Conservation (phyloP, 2,113 vertebrate species). For the Coryphaenoides rupestris region DNA sequence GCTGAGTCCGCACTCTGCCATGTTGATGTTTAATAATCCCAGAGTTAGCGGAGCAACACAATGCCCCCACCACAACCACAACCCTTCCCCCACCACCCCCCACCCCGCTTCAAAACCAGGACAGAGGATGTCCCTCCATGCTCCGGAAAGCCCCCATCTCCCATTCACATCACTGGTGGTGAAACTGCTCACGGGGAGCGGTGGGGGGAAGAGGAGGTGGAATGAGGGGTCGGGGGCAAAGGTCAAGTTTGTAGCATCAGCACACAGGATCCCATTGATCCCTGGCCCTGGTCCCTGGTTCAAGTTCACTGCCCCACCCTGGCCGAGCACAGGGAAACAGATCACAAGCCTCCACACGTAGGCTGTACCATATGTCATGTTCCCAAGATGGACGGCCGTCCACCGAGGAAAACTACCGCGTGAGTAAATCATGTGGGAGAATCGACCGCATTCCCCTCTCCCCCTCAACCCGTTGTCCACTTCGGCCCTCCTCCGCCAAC, state of each 20-base stretch:
- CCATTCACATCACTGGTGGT: conserved; percentile 25
- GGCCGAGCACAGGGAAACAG: conserved; percentile 9
- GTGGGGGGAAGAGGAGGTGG: too few relatives aligned
- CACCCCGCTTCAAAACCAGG: conserved; percentile 3
- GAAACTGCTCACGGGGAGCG: conserved; percentile 40
- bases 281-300: conserved; percentile 28
- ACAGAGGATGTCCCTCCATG: conserved; percentile 43
- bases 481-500: conserved; percentile 3
- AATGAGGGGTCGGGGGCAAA: conserved; percentile 28
- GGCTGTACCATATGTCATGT: conserved; percentile 18
- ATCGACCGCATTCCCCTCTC: too few relatives aligned
- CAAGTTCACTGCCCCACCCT: conserved; percentile 21
- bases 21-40: conserved; percentile 33
- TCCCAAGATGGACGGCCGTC: conserved; percentile 21
- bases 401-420: conserved; percentile 17
- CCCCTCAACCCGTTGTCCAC: conserved; percentile 7
- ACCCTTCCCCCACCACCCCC: not conserved
- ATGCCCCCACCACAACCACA: not conserved
- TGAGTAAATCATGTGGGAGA: conserved; percentile 22
- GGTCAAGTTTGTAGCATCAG: conserved; percentile 41
- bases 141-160: conserved; percentile 33
- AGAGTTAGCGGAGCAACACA: conserved; percentile 18
- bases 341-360: conserved; percentile 31
- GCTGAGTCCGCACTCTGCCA: conserved; percentile 39
- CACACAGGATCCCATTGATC: conserved; percentile 29